These are phyloP conservation scores for Chelon labrosus DNA, from an alignment of 2,797 vertebrate genomes.

Conservation along the genomic window DNA sequence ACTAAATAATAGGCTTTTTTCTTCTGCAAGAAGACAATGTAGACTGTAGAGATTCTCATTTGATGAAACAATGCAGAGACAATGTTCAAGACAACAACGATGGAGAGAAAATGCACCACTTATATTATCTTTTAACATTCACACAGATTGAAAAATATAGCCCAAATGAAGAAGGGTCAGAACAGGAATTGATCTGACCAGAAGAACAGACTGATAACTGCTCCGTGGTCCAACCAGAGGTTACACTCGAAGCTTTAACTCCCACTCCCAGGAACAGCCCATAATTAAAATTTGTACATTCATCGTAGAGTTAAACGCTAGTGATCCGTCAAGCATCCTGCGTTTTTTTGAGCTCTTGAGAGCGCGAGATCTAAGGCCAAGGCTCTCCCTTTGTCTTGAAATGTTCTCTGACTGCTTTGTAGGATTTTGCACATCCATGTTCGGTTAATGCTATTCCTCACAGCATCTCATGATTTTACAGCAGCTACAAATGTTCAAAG, in stretches of 20 bases:
- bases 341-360: slow-evolving; percentile 15
- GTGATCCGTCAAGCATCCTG: slow-evolving; percentile 6
- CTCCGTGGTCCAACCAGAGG: neutral
- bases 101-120: too few relatives aligned
- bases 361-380: slow-evolving; percentile 38
- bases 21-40: too few relatives aligned
- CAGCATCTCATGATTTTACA: slow-evolving; percentile 85
- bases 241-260: slow-evolving; percentile 2
- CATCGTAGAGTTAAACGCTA: slow-evolving; percentile 9
- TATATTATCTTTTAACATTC: too few relatives aligned
- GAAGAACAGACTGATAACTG: neutral
- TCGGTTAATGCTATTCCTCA: slow-evolving; percentile 56
- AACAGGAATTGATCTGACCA: neutral
- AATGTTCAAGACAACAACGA: too few relatives aligned
- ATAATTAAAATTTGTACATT: slow-evolving; percentile 39
- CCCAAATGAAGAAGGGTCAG: too few relatives aligned
- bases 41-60: too few relatives aligned
- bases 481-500: slow-evolving; percentile 79
- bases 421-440: slow-evolving; percentile 37
- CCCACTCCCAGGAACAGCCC: neutral
- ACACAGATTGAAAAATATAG: too few relatives aligned
- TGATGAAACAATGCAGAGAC: too few relatives aligned
- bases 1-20: too few relatives aligned
- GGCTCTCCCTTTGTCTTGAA: slow-evolving; percentile 29
- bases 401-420: slow-evolving; percentile 40